Conservation (phyloP, 2,888 invertebrate genomes). For the Megastigmus dorsalis region DNA sequence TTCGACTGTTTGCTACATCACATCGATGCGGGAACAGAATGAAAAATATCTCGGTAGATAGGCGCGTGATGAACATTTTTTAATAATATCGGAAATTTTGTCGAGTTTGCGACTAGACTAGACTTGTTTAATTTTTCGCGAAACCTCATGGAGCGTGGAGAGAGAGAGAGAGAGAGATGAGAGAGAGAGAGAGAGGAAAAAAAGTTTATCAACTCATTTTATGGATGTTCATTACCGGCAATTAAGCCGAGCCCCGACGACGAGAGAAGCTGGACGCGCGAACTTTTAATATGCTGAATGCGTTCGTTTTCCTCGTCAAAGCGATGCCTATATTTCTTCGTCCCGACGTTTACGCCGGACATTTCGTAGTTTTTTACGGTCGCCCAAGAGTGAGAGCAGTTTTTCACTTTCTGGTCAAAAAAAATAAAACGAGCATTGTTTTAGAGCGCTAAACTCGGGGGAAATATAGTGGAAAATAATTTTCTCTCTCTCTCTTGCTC, state of each 20-base stretch:
- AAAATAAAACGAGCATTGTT: not conserved
- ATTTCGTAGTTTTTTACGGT: slow-evolving; percentile 5
- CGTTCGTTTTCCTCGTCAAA: slow-evolving; percentile 23
- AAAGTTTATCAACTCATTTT: not conserved
- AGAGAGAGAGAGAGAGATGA: no score
- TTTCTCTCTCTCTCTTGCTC: no score
- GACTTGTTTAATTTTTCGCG: not conserved
- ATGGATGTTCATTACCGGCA: slow-evolving; percentile 11
- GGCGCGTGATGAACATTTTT: no score
- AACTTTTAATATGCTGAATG: slow-evolving; percentile 31
- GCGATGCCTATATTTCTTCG: slow-evolving; percentile 10
- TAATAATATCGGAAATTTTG: no score
- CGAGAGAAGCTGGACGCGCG: not conserved
- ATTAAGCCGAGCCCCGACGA: slow-evolving; percentile 22
- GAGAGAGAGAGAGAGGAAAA: no score
- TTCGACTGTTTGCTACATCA: no score
- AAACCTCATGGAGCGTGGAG: no score
- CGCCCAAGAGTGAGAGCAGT: slow-evolving; percentile 1
- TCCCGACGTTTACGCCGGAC: slow-evolving; percentile 3
- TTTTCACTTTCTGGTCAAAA: slow-evolving; percentile 44
- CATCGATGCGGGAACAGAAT: no score
- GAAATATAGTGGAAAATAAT: slow-evolving; percentile 8
- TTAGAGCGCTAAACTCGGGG: not conserved
- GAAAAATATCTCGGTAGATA: no score
- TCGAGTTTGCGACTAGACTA: no score